A percentile compares a stretch with the other conserved stretches of the same genome.
Conservation (phyloP, 2,888 invertebrate genomes). For the Lobophora halterata region DNA sequence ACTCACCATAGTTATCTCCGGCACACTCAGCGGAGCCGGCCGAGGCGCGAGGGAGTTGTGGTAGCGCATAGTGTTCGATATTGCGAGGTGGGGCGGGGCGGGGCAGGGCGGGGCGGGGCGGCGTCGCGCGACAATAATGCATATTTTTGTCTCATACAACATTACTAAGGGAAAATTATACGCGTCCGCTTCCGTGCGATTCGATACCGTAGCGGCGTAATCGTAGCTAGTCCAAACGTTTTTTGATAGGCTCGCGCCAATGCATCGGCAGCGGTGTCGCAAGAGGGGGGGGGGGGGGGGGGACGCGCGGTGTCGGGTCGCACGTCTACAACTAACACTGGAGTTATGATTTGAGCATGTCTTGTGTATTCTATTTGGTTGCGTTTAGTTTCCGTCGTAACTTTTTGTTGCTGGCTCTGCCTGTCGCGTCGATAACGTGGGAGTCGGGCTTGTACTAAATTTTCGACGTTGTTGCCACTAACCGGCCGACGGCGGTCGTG, state of each 20-base stretch:
- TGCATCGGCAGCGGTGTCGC: background rate
- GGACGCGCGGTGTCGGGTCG: constrained; percentile 44
- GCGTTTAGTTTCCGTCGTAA: constrained; percentile 24
- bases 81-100: background rate
- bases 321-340: constrained; percentile 44
- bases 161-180: constrained; percentile 78
- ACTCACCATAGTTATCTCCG: no score
- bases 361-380: constrained; percentile 40
- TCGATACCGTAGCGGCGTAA: constrained; percentile 46
- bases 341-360: constrained; percentile 56
- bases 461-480: constrained; percentile 16
- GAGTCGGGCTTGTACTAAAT: constrained; percentile 36
- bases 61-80: background rate
- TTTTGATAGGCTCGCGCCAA: constrained; percentile 38
- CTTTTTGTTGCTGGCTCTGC: constrained; percentile 9
- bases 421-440: constrained; percentile 16
- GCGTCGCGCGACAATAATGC: constrained; percentile 59
- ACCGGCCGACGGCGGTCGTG: constrained; percentile 4
- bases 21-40: no score
- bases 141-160: constrained; percentile 71
- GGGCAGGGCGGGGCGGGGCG: constrained; percentile 18
- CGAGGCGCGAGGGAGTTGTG: no score
- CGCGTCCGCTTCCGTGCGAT: constrained; percentile 57
- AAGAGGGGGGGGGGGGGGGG: no score
- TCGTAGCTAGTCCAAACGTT: no score